Evolutionary conservation across 1,140 invertebrate species (phyloP).

Genomic region (Trachelipus rathkii): DNA sequence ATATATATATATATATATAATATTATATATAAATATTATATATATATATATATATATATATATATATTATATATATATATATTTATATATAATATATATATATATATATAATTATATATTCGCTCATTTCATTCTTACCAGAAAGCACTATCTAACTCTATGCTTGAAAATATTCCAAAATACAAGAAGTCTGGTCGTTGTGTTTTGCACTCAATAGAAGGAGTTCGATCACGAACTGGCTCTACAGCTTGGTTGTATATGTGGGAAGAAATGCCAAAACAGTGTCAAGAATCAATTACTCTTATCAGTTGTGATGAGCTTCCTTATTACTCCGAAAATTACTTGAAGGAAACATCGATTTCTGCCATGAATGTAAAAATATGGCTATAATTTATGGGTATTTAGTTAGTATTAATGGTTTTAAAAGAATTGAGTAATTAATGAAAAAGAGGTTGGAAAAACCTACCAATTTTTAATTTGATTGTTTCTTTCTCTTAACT

Average conservation of each 20-base stretch:
- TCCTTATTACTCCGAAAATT: constrained; percentile 75
- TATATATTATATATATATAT: too few species aligned
- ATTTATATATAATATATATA: too few species aligned
- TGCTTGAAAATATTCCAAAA: constrained; percentile 38
- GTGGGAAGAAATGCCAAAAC: constrained; percentile 80
- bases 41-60: too few species aligned
- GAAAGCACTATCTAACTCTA: constrained; percentile 28
- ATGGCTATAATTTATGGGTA: too few species aligned
- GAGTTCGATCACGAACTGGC: constrained; percentile 32
- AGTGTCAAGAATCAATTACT: constrained; percentile 78
- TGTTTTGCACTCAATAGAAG: constrained; percentile 38
- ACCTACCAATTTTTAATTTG: too few species aligned
- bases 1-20: too few species aligned
- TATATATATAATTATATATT: too few species aligned
- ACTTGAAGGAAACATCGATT: constrained; percentile 80
- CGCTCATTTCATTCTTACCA: constrained; percentile 63
- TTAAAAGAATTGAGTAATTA: too few species aligned
- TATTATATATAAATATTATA: too few species aligned
- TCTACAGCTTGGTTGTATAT: constrained; percentile 52
- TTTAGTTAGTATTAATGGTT: too few species aligned
- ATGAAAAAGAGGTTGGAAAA: too few species aligned
- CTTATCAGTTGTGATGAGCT: constrained; percentile 76
- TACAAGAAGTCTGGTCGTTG: constrained; percentile 37
- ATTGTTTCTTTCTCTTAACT: too few species aligned
- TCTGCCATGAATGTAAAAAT: constrained; percentile 39